Percentiles rank a stretch among this genome's conserved stretches.
Evolutionary conservation across 2,888 invertebrate genomes (phyloP).

Genomic region (Mystacides longicornis): DNA sequence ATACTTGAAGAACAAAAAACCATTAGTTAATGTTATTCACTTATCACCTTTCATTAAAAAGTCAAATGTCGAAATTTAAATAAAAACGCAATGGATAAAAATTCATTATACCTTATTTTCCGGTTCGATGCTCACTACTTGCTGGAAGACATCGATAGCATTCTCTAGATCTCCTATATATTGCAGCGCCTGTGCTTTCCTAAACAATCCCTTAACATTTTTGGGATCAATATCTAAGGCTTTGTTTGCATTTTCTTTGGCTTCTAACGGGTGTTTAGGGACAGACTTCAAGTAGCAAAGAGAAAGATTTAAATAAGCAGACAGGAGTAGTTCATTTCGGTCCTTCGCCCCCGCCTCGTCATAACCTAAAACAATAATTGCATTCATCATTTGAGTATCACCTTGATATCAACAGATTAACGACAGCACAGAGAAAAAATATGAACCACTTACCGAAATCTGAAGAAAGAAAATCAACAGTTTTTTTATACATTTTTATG

Average conservation of each 20-base stretch:
- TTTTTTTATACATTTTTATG: slow-evolving; percentile 78
- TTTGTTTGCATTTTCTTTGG: slow-evolving; percentile 65
- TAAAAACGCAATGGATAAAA: not conserved
- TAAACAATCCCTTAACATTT: slow-evolving; percentile 85
- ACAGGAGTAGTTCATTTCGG: slow-evolving; percentile 52
- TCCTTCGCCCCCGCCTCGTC: slow-evolving; percentile 42
- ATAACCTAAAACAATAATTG: slow-evolving; percentile 29
- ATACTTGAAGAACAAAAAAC: too few species aligned
- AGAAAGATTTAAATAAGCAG: slow-evolving; percentile 73
- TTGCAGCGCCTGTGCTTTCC: slow-evolving; percentile 75
- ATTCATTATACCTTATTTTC: slow-evolving; percentile 56
- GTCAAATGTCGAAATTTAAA: too few species aligned
- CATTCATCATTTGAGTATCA: not conserved
- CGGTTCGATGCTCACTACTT: slow-evolving; percentile 70
- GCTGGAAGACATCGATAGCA: slow-evolving; percentile 72
- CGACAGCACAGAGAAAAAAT: not conserved
- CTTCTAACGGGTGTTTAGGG: slow-evolving; percentile 59
- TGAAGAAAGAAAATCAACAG: slow-evolving; percentile 51
- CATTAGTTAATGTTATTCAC: too few species aligned
- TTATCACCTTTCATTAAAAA: not conserved
- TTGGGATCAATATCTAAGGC: slow-evolving; percentile 66
- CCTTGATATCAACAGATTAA: not conserved
- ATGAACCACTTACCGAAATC: slow-evolving; percentile 15
- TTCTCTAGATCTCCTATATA: slow-evolving; percentile 67
- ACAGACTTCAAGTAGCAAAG: slow-evolving; percentile 71